Evolutionary conservation across 2,888 invertebrate genomes (phyloP), one percentile per base, ranked within the genome.

Genomic region (Mechanitis messenoides): DNA sequence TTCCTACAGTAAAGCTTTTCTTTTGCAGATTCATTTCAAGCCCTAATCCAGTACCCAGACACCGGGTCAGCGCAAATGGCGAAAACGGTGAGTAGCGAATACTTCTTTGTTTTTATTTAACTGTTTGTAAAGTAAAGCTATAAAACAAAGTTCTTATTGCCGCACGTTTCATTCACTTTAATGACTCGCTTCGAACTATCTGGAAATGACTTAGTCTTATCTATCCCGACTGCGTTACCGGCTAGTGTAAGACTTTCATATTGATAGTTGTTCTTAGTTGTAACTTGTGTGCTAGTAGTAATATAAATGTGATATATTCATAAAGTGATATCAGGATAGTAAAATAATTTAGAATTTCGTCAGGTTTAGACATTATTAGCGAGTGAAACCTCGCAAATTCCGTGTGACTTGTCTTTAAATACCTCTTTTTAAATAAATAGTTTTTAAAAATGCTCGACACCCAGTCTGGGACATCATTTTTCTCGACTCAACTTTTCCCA

Each of bases 21-120:
- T 79, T 80, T 92, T 92, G 72, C 93, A 97, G 97, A 95, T 92
- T 95, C 96, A 90, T 97, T 97, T 93, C 97, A 99, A 95, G 99
- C 99, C 71, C 94, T 99, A 82, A 98, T 99, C 87, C 99, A 99
- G 92, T 98, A 98, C 90, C 96, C 97, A 74, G 99, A 99, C 91
- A 96, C 98, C 69, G 94, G 96, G 81, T 96, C 98, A 73, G 99
- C 99, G 72, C 98, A 98, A 90, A 94, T 97, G 77, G 99, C 99
- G 79, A 99, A 98, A 93, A 92, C 95, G 91, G 95, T 96, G 87
- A 93, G 94, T 93, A 82, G 73, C 76, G 74, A 80, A 79, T 73
- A 77, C 77, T 82, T 82, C 71, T 77, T 81, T 83, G 80, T 83
- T 87, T 87, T 83, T 84, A 84, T 85, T 84, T 83, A 81, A 83